Evolutionary conservation across 2,113 vertebrate species (phyloP).

Genomic region (Embiotoca jacksoni): DNA sequence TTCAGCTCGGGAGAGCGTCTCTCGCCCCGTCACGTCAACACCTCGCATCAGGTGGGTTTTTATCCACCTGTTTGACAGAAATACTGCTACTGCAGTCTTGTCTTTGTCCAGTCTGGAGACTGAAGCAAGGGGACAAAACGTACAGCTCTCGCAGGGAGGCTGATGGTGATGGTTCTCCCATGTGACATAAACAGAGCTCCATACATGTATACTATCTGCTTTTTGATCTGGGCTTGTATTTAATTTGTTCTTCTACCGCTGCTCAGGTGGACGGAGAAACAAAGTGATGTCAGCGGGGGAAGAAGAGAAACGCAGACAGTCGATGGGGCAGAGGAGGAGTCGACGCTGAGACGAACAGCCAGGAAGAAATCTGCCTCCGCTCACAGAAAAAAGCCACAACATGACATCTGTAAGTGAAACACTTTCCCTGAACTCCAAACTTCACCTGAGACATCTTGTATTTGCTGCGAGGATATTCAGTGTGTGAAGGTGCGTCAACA

Average conservation of each 20-base stretch:
- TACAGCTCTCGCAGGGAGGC: too few relatives aligned
- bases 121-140: neutral
- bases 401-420: constrained; percentile 77
- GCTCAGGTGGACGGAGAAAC: constrained; percentile 40
- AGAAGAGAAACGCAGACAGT: constrained; percentile 16
- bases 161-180: too few relatives aligned
- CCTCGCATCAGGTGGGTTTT: constrained; percentile 69
- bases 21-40: constrained; percentile 16
- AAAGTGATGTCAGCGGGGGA: neutral
- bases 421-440: neutral
- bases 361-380: constrained; percentile 68
- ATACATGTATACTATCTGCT: neutral
- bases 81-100: neutral
- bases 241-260: neutral
- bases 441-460: neutral
- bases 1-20: neutral
- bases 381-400: constrained; percentile 54
- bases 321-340: neutral
- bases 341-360: neutral
- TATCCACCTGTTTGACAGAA: neutral
- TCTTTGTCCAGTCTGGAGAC: neutral
- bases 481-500: too few relatives aligned
- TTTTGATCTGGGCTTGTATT: neutral
- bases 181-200: too few relatives aligned
- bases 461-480: neutral